A percentile compares a stretch with the other conserved stretches of the same genome.
Evolutionary conservation across 2,113 vertebrate genomes (phyloP).

Genomic region (Myrmecobius fasciatus): DNA sequence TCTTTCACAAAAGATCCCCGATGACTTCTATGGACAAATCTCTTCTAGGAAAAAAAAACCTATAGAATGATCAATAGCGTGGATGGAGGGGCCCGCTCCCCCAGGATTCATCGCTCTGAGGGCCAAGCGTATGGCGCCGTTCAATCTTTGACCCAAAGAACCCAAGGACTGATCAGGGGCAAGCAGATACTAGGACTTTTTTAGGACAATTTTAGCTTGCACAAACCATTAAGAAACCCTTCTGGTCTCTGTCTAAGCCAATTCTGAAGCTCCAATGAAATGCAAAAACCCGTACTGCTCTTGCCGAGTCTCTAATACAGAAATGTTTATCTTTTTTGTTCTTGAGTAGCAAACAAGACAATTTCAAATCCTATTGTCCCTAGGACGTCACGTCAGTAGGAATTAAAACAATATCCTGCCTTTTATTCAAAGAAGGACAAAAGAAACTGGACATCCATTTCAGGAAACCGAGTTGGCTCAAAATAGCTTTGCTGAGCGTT

Average conservation of each 20-base stretch:
- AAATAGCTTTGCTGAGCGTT: slow-evolving; percentile 52
- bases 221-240: not conserved
- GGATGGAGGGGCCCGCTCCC: slow-evolving; percentile 36
- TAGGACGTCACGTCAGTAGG: not conserved
- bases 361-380: slow-evolving; percentile 12
- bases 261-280: slow-evolving; percentile 41
- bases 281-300: not conserved
- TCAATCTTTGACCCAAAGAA: slow-evolving; percentile 54
- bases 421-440: slow-evolving; percentile 48
- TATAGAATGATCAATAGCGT: not conserved
- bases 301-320: not conserved
- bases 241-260: not conserved
- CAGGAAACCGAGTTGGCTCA: slow-evolving; percentile 53
- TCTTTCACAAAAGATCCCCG: slow-evolving; percentile 24
- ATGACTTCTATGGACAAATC: slow-evolving; percentile 19
- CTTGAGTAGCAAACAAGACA: slow-evolving; percentile 36
- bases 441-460: slow-evolving; percentile 41
- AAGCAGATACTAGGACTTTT: not conserved
- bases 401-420: slow-evolving; percentile 16
- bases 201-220: not conserved
- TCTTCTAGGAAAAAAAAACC: slow-evolving; percentile 32
- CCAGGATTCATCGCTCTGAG: not conserved
- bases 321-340: not conserved
- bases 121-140: slow-evolving; percentile 55
- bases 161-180: slow-evolving; percentile 26